Evolutionary conservation across 2,888 invertebrate genomes (phyloP).

Genomic region (Theodoxus fluviatilis): DNA sequence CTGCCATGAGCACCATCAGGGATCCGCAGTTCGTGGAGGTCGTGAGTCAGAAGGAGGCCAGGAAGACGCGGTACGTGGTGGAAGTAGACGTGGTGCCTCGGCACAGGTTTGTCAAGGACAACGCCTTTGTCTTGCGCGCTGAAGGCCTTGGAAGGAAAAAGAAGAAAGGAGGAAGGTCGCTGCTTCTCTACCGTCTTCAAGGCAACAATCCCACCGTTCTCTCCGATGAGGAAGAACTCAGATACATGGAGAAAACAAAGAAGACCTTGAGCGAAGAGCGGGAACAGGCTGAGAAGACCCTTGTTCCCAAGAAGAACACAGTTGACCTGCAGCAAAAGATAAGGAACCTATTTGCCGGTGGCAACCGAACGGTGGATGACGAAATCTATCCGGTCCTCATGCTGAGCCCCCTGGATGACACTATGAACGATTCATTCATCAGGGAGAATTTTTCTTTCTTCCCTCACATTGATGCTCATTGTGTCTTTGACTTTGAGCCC

Average conservation of each 20-base stretch:
- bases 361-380: constrained; percentile 29
- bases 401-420: constrained; percentile 31
- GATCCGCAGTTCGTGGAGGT: constrained; percentile 39
- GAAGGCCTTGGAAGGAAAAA: too few species aligned
- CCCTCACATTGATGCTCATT: constrained; percentile 35
- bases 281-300: constrained; percentile 11
- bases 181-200: too few species aligned
- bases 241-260: too few species aligned
- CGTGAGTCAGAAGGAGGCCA: not conserved
- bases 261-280: constrained; percentile 20
- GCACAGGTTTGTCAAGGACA: constrained; percentile 27
- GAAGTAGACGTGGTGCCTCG: constrained; percentile 40
- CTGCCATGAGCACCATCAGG: constrained; percentile 34
- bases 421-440: constrained; percentile 27
- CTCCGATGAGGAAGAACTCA: too few species aligned
- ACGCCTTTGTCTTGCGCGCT: too few species aligned
- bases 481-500: constrained; percentile 41
- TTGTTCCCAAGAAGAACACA: not conserved
- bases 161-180: too few species aligned
- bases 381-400: constrained; percentile 37
- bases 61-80: constrained; percentile 28
- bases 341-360: constrained; percentile 35
- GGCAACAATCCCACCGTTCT: too few species aligned
- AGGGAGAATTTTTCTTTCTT: constrained; percentile 33
- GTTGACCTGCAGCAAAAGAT: constrained; percentile 34